phyloP scores from a whole-genome alignment of 2,113 vertebrate species.

The Procapra przewalskii region DNA sequence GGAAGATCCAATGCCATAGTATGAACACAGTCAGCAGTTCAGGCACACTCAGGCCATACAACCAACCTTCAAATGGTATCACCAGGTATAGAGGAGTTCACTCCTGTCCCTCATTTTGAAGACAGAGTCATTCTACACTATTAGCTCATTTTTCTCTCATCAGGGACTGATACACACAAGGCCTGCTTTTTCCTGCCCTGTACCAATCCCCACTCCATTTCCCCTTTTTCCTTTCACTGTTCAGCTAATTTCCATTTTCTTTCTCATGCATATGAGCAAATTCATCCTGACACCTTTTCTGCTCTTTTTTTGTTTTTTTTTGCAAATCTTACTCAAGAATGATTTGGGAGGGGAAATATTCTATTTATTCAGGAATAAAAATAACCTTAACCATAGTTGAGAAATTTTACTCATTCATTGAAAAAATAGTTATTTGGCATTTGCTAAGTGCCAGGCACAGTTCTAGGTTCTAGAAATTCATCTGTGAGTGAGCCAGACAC shows the following conservation, averaged over 20 bases:
- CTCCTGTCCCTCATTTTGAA: not conserved
- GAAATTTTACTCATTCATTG: not conserved
- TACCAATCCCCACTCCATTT: not conserved
- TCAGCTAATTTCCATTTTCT: not conserved
- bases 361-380: not conserved
- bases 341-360: not conserved
- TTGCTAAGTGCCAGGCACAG: not conserved
- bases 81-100: not conserved
- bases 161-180: not conserved
- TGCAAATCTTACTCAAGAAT: not conserved
- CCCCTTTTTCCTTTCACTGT: not conserved
- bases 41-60: not conserved
- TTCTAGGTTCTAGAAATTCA: not conserved
- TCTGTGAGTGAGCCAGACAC: not conserved
- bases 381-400: not conserved
- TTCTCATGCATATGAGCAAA: not conserved
- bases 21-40: not conserved
- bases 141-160: not conserved
- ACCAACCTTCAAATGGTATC: not conserved
- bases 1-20: not conserved
- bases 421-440: not conserved
- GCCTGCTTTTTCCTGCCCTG: not conserved
- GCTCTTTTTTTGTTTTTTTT: not conserved
- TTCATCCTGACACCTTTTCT: not conserved
- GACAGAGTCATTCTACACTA: not conserved